Conservation (phyloP, 1,140 invertebrate species). For the Drosophila lacertosa region DNA sequence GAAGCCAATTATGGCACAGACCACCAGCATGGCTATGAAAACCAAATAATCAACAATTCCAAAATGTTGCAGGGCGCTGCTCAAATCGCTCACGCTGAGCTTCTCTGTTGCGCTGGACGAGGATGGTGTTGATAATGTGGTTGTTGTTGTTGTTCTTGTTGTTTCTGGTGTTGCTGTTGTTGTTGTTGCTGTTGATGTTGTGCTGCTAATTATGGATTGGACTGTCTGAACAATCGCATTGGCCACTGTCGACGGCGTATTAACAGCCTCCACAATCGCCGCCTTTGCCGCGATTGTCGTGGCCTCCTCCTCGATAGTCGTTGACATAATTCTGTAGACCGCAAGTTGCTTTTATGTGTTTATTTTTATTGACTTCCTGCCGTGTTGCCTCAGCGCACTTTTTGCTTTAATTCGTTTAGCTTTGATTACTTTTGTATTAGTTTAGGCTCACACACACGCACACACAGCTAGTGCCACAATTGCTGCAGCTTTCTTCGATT, state of each 20-base stretch:
- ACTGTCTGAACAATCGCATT: constrained; percentile 66
- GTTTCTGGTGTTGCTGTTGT: constrained; percentile 13
- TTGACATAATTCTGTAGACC: constrained; percentile 69
- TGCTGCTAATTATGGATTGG: constrained; percentile 72
- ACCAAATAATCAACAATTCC: constrained; percentile 88
- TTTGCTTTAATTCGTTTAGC: constrained; percentile 53
- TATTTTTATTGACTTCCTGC: constrained; percentile 79
- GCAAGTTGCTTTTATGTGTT: constrained; percentile 76
- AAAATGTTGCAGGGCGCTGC: constrained; percentile 86
- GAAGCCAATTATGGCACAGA: constrained; percentile 88
- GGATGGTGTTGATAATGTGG: constrained; percentile 1
- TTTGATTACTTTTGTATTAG: constrained; percentile 74
- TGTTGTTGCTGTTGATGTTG: constrained; percentile 46
- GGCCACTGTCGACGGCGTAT: constrained; percentile 33
- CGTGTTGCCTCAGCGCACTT: constrained; percentile 44
- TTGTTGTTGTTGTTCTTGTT: constrained; percentile 21
- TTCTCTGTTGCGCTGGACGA: constrained; percentile 40
- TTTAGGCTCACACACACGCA: constrained; percentile 21
- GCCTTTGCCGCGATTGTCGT: constrained; percentile 43
- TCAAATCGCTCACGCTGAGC: constrained; percentile 84
- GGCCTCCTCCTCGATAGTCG: constrained; percentile 9
- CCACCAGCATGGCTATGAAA: constrained; percentile 89
- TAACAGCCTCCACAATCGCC: not conserved
- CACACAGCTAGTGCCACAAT: constrained; percentile 2
- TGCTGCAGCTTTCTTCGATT: constrained; percentile 42